Conservation (phyloP, 2,113 vertebrate species). For the Rattus norvegicus region DNA sequence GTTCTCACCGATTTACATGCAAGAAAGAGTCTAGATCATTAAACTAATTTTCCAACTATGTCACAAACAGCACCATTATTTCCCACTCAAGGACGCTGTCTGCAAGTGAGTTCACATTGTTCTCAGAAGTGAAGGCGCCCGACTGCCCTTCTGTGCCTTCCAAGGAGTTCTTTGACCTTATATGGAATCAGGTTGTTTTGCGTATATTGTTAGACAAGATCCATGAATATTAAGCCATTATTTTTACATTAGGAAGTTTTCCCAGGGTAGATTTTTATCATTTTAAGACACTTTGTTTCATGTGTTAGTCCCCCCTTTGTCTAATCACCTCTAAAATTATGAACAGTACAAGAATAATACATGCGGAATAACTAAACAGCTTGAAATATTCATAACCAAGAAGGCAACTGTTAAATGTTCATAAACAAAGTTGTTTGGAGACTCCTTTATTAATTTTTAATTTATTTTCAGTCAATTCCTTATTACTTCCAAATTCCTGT, state of each 20-base stretch:
- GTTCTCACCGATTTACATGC: not conserved
- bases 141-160: constrained; percentile 60
- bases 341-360: constrained; percentile 86
- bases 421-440: constrained; percentile 91
- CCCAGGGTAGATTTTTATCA: constrained; percentile 85
- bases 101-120: constrained; percentile 48
- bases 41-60: constrained; percentile 47
- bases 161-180: constrained; percentile 67
- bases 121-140: constrained; percentile 63
- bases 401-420: constrained; percentile 88
- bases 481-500: constrained; percentile 89
- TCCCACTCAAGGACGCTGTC: not conserved
- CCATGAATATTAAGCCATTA: constrained; percentile 85
- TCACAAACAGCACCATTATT: constrained; percentile 21
- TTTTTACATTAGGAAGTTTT: constrained; percentile 86
- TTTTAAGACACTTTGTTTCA: constrained; percentile 85
- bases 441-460: constrained; percentile 91
- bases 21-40: not conserved
- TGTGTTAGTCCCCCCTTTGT: constrained; percentile 82
- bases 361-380: constrained; percentile 87
- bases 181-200: constrained; percentile 66
- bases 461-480: constrained; percentile 90
- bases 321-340: constrained; percentile 90
- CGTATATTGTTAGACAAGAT: constrained; percentile 81
- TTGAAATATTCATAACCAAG: constrained; percentile 91